phyloP scores from a whole-genome alignment of 2,113 vertebrate genomes.

The Chrysemys picta region DNA sequence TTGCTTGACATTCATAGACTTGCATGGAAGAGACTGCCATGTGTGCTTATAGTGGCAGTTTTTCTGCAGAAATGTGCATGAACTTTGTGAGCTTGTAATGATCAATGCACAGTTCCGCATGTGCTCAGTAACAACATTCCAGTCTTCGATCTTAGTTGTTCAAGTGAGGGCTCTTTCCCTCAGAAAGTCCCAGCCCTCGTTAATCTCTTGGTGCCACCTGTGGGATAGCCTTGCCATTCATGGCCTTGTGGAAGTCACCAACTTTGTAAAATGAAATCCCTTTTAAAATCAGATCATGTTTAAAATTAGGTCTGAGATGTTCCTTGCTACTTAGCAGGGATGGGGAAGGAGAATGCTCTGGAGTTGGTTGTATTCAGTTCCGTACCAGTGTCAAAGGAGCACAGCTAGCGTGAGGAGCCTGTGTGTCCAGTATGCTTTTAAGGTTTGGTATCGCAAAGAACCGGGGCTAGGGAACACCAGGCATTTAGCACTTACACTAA shows the following conservation, averaged over 20 bases:
- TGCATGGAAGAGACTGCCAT: neutral
- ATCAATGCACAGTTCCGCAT: neutral
- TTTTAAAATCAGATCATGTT: neutral
- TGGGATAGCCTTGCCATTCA: neutral
- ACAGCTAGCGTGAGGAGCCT: neutral
- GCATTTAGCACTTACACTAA: neutral
- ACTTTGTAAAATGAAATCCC: neutral
- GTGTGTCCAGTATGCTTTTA: neutral
- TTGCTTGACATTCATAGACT: neutral
- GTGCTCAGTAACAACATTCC: neutral
- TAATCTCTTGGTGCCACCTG: neutral
- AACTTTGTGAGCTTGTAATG: neutral
- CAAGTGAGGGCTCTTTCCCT: neutral
- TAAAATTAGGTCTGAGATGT: neutral
- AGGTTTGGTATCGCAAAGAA: neutral
- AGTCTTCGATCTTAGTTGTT: neutral
- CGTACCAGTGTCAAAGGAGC: neutral
- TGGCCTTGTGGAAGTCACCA: neutral
- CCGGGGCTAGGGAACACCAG: fast-evolving
- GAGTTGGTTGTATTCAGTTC: fast-evolving
- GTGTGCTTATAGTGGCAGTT: too few relatives aligned
- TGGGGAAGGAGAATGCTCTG: fast-evolving
- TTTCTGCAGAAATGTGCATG: neutral
- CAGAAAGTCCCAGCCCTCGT: neutral
- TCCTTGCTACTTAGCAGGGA: neutral